A percentile compares a stretch with the other conserved stretches of the same genome.
Evolutionary conservation across 1,140 invertebrate genomes (phyloP).

Genomic region (Metopolophium dirhodum): DNA sequence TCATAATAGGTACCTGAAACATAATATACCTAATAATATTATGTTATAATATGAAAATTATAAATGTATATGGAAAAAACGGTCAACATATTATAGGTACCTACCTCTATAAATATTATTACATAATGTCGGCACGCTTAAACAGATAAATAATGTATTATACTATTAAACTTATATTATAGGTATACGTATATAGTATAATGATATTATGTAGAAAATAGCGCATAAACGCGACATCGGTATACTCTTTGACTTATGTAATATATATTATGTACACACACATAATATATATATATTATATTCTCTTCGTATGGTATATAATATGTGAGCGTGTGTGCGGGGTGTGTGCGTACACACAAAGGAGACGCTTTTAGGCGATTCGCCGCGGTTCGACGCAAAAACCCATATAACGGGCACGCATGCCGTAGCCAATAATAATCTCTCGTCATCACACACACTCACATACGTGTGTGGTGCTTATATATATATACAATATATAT

Average conservation of each 20-base stretch:
- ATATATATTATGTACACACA: not conserved
- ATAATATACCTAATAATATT: too few species aligned
- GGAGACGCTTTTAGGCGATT: conserved; percentile 54
- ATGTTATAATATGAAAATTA: too few species aligned
- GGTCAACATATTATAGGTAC: too few species aligned
- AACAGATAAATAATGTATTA: too few species aligned
- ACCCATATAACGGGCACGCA: conserved; percentile 34
- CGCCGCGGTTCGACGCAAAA: conserved; percentile 42
- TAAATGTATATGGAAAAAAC: too few species aligned
- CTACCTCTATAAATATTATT: too few species aligned
- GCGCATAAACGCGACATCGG: not conserved
- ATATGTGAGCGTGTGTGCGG: not conserved
- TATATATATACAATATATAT: not conserved
- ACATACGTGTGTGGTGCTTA: not conserved
- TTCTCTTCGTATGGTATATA: not conserved
- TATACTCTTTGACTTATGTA: too few species aligned
- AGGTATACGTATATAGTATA: too few species aligned
- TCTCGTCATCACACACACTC: not conserved
- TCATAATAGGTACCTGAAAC: too few species aligned
- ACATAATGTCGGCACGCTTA: too few species aligned
- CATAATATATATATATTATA: not conserved
- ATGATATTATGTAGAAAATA: too few species aligned
- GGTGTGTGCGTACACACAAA: not conserved
- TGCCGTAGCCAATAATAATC: conserved; percentile 37
- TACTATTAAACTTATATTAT: too few species aligned